Conservation (phyloP, 2,888 invertebrate species). For the Quadriops clusia region DNA sequence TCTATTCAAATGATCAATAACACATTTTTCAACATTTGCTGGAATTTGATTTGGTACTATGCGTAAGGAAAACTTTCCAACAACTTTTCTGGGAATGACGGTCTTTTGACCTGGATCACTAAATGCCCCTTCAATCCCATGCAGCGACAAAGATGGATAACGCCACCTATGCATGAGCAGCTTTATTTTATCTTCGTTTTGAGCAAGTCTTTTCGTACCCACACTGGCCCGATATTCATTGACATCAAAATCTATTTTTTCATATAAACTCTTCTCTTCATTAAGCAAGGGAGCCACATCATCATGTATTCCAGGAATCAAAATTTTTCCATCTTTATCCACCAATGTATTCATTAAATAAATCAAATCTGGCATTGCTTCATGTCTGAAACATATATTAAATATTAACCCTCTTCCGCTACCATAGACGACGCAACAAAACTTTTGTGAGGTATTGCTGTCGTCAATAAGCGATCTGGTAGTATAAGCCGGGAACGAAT, state of each 20-base stretch:
- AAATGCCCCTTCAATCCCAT: constrained; percentile 86
- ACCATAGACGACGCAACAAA: too few relatives aligned
- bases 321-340: constrained; percentile 77
- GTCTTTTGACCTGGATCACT: constrained; percentile 90
- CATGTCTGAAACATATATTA: constrained; percentile 44
- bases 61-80: constrained; percentile 93
- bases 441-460: too few relatives aligned
- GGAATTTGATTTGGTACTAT: constrained; percentile 93
- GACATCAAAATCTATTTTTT: constrained; percentile 76
- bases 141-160: constrained; percentile 83
- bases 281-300: constrained; percentile 63
- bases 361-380: constrained; percentile 86
- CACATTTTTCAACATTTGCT: constrained; percentile 66
- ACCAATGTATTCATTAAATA: constrained; percentile 74
- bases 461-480: too few relatives aligned
- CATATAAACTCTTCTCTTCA: constrained; percentile 61
- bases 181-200: constrained; percentile 68
- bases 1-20: constrained; percentile 62
- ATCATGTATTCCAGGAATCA: constrained; percentile 71
- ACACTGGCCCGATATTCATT: constrained; percentile 62
- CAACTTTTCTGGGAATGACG: constrained; percentile 86
- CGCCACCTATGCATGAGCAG: constrained; percentile 93
- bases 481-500: too few relatives aligned
- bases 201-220: constrained; percentile 56
- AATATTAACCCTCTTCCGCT: too few relatives aligned